phyloP scores from a whole-genome alignment of 2,113 vertebrate genomes.

The Anolis sagrei region DNA sequence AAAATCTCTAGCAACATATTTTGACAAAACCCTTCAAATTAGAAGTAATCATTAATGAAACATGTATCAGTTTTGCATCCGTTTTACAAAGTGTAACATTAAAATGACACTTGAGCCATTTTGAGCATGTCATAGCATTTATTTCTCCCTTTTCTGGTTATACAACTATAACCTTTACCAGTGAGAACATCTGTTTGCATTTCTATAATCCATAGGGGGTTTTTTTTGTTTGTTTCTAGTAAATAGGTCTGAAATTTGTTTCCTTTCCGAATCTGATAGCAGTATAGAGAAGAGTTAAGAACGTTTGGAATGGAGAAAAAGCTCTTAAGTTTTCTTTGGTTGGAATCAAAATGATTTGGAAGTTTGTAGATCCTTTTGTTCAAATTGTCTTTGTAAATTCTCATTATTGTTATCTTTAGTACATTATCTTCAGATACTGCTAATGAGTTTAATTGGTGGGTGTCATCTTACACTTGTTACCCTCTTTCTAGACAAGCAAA shows the following conservation, averaged over 20 bases:
- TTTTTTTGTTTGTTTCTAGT: not conserved
- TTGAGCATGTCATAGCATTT: no score
- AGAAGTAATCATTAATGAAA: no score
- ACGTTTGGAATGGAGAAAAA: accelerated
- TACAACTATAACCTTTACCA: no score
- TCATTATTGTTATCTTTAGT: conserved; percentile 35
- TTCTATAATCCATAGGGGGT: no score
- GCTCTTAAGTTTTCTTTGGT: not conserved
- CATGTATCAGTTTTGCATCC: not conserved
- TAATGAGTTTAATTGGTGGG: conserved; percentile 17
- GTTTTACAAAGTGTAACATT: no score
- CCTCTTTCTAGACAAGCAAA: not conserved
- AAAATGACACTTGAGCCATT: no score
- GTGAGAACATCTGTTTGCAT: no score
- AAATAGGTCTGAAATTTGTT: not conserved
- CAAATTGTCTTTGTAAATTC: not conserved
- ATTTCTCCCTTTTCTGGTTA: no score
- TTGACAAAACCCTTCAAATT: no score
- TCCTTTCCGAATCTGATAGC: not conserved
- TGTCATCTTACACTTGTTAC: conserved; percentile 12
- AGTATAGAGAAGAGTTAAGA: not conserved
- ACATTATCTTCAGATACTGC: not conserved
- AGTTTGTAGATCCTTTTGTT: conserved; percentile 9
- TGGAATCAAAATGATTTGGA: not conserved
- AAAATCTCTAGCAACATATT: no score